phyloP scores from a whole-genome alignment of 92 coral and sea anemone genomes.

The Meandrina meandrites region DNA sequence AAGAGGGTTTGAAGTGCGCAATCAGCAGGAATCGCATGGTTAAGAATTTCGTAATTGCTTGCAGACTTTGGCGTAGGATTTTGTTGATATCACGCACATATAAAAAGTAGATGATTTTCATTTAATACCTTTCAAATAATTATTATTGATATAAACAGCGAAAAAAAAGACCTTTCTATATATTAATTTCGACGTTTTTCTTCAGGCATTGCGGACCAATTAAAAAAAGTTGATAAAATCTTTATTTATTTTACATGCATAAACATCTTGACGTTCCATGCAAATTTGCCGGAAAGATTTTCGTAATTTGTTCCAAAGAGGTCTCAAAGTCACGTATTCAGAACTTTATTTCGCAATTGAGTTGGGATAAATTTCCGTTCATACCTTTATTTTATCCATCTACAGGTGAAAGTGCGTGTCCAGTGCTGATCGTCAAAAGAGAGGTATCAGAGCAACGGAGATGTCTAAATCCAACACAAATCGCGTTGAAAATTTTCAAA shows the following conservation, averaged over 20 bases:
- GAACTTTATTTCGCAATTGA: neutral
- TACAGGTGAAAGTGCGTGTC: neutral
- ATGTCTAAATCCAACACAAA: neutral
- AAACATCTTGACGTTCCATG: neutral
- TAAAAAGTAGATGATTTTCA: neutral
- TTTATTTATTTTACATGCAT: neutral
- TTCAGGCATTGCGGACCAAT: neutral
- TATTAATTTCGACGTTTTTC: slow-evolving; percentile 5
- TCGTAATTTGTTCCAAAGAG: neutral
- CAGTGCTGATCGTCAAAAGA: neutral
- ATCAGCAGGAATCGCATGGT: neutral
- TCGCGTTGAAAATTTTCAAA: neutral
- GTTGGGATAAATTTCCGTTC: neutral
- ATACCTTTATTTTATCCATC: neutral
- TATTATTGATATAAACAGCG: neutral
- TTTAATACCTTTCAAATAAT: neutral
- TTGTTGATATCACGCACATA: neutral
- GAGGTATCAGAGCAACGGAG: neutral
- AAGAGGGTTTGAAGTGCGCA: neutral
- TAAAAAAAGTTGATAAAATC: neutral
- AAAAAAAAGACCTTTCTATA: neutral
- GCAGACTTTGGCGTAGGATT: neutral
- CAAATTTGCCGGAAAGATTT: slow-evolving; percentile 17
- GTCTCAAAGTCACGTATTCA: neutral
- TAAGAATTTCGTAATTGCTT: neutral